Base-by-base conservation (phyloP, 2,888 invertebrate genomes). In the Thereva nobilitata region DNA sequence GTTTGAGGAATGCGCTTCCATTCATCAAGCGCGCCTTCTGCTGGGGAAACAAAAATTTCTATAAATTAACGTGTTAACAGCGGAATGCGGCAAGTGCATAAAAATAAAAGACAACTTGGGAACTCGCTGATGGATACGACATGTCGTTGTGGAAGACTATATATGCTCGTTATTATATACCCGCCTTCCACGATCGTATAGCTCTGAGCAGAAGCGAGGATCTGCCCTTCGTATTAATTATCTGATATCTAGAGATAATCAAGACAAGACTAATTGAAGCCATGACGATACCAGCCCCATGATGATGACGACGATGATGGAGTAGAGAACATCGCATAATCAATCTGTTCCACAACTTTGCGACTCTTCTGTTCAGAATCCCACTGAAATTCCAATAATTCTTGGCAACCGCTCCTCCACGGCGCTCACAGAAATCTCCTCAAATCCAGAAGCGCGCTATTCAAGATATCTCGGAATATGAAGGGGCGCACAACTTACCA, bases 401-500 rank as follows among this genome's bases (percentile, higher is more conserved):
- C 35, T 44, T 56, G 56, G 37, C 44, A 9, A 7, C 23, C 5
- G n/a, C 23, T 23, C 23, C 23, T 23, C 23, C 2, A 2, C 23
- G 23, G 23, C 23, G 23, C 23, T 23, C 23, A 23, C 23, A 23
- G 23, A 23, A 23, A 2, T 2, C n/a, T n/a, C 23, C 23, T 23
- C 23, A 2, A 23, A 23, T 23, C 23, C 23, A 23, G 23, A 23
- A 23, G 23, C 23, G 23, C 23, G 23, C 23, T 23, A 47, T 47
- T 47, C 10, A 47, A 47, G 42, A 55, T 55, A 41, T 54, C 5
- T n/a, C 12, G 12, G 40, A 9, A 10, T 47, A 47, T 10, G 12
- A 47, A 10, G 12, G 34, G 44, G 44, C 42, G 44, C 41, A 9
- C 38, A 6, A 77, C 81, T 74, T 80, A 86, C 87, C 87, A 87